Base-by-base conservation (phyloP, 2,113 vertebrate species). In the Mesembrinibis cayennensis region DNA sequence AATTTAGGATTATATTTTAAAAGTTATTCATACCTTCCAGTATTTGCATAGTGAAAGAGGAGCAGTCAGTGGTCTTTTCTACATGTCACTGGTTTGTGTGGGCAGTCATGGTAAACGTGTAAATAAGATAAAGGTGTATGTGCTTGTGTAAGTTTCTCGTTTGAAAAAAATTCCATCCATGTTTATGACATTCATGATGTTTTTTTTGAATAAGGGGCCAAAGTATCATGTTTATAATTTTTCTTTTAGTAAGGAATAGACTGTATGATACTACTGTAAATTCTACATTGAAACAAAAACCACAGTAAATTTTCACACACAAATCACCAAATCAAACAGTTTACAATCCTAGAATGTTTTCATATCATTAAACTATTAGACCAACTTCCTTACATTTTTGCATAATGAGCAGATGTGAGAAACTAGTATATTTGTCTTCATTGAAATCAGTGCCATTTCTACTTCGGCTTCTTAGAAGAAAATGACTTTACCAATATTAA, bases 401-500 rank as follows among this genome's bases (percentile, higher is more conserved):
- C 62, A 45, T 92, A 90, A 96, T 65, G 44, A 96, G 38, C 94
- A 96, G 82, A 93, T 97, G 92, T 93, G 86, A 95, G 77, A 82
- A 93, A 85, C 18, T 44, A 49, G 55, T 81, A n/a, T 78, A 90
- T 96, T 95, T 97, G 71, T 95, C 87, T 93, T 92, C 92, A 88
- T 52, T 95, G 66, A 94, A 97, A 95, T 89, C 40, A 84, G 27
- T 88, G 73, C 67, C 10, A 3, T 92, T 96, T 93, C 91, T 97
- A 19, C 55, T 95, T 96, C 92, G 62, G 32, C 67, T 95, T 95
- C 94, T 89, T 83, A 91, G 92, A 95, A 93, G 92, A 91, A 95
- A 95, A 97, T 83, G 53, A 79, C 91, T 97, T 96, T 84, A 89
- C n/a, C 9, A 97, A 92, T 96, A 97, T 97, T 97, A 97, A 90